Conservation (phyloP, 1,140 invertebrate genomes). For the Drosophila neocordata region DNA sequence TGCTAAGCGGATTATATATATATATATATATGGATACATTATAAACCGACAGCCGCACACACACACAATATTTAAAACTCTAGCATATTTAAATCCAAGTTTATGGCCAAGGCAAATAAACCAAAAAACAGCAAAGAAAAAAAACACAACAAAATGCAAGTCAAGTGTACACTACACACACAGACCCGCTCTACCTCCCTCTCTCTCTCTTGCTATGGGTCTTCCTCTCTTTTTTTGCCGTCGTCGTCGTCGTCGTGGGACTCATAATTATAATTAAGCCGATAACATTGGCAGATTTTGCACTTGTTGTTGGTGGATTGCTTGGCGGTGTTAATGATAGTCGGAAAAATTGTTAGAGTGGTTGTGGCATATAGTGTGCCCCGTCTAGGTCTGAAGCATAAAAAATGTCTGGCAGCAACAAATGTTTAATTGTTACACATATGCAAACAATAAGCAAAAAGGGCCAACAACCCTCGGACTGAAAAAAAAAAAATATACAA, state of each 20-base stretch:
- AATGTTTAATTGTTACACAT: constrained; percentile 81
- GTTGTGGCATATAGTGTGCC: neutral
- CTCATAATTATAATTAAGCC: constrained; percentile 79
- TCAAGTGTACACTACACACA: constrained; percentile 56
- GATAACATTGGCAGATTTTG: constrained; percentile 79
- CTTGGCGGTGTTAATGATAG: constrained; percentile 66
- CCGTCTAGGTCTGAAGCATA: constrained; percentile 38
- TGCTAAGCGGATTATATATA: constrained; percentile 67
- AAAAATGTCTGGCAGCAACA: constrained; percentile 70
- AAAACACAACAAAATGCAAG: too few species aligned
- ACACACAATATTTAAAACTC: constrained; percentile 66
- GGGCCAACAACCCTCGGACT: constrained; percentile 49
- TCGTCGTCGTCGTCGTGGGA: constrained; percentile 61
- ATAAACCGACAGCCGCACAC: constrained; percentile 24
- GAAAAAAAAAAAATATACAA: constrained; percentile 8
- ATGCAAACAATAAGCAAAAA: constrained; percentile 72
- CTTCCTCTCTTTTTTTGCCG: constrained; percentile 38
- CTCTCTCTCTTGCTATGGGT: too few species aligned
- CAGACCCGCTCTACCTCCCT: neutral
- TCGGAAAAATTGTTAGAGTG: neutral
- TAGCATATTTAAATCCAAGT: constrained; percentile 77
- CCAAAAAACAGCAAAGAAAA: constrained; percentile 13
- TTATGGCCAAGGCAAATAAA: constrained; percentile 65
- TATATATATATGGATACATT: constrained; percentile 38
- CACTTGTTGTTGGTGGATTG: constrained; percentile 60